Evolutionary conservation across 2,797 vertebrate species (phyloP).

Genomic region (Pempheris klunzingeri): DNA sequence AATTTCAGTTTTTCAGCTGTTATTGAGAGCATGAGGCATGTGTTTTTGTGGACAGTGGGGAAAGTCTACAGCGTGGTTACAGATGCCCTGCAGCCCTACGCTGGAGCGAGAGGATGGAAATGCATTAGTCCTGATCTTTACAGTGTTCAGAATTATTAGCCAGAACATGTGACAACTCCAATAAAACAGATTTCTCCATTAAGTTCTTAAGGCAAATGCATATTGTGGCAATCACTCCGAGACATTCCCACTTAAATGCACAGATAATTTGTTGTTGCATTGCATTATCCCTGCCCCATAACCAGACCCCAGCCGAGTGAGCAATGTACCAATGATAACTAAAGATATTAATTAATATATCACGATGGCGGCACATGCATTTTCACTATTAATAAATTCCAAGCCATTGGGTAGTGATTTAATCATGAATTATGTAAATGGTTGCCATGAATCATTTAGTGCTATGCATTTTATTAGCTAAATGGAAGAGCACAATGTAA

Average conservation of each 20-base stretch:
- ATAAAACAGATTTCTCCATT: constrained; percentile 78
- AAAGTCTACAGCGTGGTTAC: constrained; percentile 51
- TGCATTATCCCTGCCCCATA: constrained; percentile 85
- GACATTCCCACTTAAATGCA: constrained; percentile 85
- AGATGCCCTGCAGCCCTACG: constrained; percentile 59
- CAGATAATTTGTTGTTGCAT: constrained; percentile 89
- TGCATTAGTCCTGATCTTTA: constrained; percentile 77
- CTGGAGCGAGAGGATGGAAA: constrained; percentile 64
- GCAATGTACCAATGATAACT: constrained; percentile 89
- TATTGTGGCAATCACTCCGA: constrained; percentile 89
- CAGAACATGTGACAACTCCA: constrained; percentile 80
- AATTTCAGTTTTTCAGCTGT: background rate
- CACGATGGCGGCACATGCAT: constrained; percentile 87
- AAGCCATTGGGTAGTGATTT: constrained; percentile 89
- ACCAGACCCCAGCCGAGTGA: constrained; percentile 86
- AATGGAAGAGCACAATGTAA: constrained; percentile 80
- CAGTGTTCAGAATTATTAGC: constrained; percentile 80
- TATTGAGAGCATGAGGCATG: constrained; percentile 43
- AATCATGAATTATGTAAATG: constrained; percentile 94
- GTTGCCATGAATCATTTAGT: constrained; percentile 90
- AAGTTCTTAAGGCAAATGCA: constrained; percentile 90
- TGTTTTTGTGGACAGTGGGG: constrained; percentile 55
- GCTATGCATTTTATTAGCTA: constrained; percentile 84
- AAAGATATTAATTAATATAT: constrained; percentile 92
- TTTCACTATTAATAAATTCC: constrained; percentile 94